Evolutionary conservation across 2,888 invertebrate species (phyloP).

Genomic region (Torymus tubicola): DNA sequence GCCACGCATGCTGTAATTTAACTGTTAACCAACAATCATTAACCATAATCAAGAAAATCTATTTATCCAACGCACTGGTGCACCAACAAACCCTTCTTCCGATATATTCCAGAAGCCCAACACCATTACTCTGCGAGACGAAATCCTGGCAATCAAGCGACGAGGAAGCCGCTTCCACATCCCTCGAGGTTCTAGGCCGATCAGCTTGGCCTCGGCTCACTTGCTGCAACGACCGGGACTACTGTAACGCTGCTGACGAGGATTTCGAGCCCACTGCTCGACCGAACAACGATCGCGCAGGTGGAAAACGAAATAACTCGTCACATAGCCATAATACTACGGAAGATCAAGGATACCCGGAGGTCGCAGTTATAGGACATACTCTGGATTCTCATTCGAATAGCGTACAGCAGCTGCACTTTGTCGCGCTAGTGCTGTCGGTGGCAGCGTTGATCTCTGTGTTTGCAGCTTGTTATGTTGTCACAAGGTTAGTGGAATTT

Average conservation of each 20-base stretch:
- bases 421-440: slow-evolving; percentile 67
- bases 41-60: too few relatives aligned
- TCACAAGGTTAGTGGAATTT: slow-evolving; percentile 64
- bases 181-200: slow-evolving; percentile 55
- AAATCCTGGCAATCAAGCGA: slow-evolving; percentile 66
- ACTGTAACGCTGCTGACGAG: slow-evolving; percentile 63
- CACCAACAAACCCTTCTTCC: too few relatives aligned
- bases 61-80: too few relatives aligned
- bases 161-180: slow-evolving; percentile 49
- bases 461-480: slow-evolving; percentile 69
- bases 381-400: too few relatives aligned
- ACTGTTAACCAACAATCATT: too few relatives aligned
- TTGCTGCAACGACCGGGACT: slow-evolving; percentile 69
- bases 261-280: slow-evolving; percentile 54
- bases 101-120: slow-evolving; percentile 62
- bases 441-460: slow-evolving; percentile 68
- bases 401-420: slow-evolving; percentile 62
- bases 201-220: slow-evolving; percentile 66
- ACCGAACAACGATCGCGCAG: background rate
- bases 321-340: background rate
- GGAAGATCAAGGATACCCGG: too few relatives aligned
- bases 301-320: background rate
- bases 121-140: slow-evolving; percentile 69
- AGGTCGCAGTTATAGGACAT: too few relatives aligned
- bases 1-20: too few relatives aligned